Conservation (phyloP, 1,140 invertebrate genomes). For the Lasaia peninsularis region DNA sequence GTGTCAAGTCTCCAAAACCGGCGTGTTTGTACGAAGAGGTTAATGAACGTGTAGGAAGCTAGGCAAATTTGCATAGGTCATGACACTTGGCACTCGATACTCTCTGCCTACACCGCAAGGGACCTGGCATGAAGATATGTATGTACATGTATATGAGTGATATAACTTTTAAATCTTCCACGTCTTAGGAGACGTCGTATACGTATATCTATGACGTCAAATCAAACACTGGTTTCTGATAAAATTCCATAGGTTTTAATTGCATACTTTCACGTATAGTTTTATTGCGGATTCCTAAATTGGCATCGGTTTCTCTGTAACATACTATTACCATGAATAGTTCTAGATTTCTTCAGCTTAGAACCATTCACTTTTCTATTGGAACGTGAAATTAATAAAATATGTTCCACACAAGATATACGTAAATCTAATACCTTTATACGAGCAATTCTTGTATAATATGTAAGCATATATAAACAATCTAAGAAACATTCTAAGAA, state of each 20-base stretch:
- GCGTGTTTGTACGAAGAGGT: too few relatives aligned
- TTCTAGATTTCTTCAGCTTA: slow-evolving; percentile 3
- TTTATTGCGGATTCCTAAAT: slow-evolving; percentile 5
- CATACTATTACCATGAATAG: neutral
- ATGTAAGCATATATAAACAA: neutral
- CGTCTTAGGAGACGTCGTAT: neutral
- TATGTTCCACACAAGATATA: neutral
- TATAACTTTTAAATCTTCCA: slow-evolving; percentile 3
- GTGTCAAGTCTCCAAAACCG: too few relatives aligned
- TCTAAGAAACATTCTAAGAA: neutral
- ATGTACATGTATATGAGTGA: too few relatives aligned
- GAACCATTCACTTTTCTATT: slow-evolving; percentile 4
- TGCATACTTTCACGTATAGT: slow-evolving; percentile 10
- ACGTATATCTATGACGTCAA: neutral
- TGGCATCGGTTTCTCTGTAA: neutral
- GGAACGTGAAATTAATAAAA: neutral
- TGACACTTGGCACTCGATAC: too few relatives aligned
- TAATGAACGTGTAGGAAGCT: too few relatives aligned
- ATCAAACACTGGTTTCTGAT: neutral
- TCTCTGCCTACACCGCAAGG: too few relatives aligned
- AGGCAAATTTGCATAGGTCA: too few relatives aligned
- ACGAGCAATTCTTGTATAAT: neutral
- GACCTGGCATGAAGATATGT: too few relatives aligned
- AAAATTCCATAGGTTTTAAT: slow-evolving; percentile 5
- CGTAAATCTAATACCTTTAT: too few relatives aligned